These are phyloP conservation scores for Coenonympha arcania DNA, from an alignment of 2,888 invertebrate genomes.

Conservation along the genomic window DNA sequence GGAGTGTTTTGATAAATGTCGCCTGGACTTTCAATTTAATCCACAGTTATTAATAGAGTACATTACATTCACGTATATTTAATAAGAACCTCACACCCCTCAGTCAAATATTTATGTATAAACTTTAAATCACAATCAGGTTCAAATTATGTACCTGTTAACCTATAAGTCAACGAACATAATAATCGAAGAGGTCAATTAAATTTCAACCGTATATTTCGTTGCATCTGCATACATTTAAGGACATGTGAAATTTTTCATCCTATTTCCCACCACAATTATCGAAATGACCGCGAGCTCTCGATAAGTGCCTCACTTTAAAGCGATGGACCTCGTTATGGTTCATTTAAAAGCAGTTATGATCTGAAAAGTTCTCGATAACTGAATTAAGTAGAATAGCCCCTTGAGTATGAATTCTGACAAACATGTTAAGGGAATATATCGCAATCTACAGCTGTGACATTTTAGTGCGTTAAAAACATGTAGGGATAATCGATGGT, in stretches of 20 bases:
- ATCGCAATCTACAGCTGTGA: too few species aligned
- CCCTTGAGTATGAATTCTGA: too few species aligned
- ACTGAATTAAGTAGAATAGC: conserved; percentile 43
- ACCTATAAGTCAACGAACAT: background rate
- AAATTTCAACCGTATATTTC: background rate
- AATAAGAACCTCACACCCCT: too few species aligned
- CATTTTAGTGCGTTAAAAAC: too few species aligned
- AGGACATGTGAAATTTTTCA: conserved; percentile 41
- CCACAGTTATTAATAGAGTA: too few species aligned
- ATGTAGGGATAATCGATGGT: too few species aligned
- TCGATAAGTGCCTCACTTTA: conserved; percentile 39
- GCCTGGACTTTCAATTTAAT: too few species aligned
- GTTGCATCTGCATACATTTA: background rate
- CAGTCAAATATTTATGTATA: too few species aligned
- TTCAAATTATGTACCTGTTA: too few species aligned
- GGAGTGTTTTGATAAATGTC: too few species aligned
- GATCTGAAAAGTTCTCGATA: conserved; percentile 53
- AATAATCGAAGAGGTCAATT: background rate
- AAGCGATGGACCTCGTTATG: conserved; percentile 47
- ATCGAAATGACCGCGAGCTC: conserved; percentile 42
- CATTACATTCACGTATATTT: too few species aligned
- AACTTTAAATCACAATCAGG: background rate
- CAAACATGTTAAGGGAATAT: too few species aligned
- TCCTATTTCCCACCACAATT: conserved; percentile 32
- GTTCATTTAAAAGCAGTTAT: conserved; percentile 55